A percentile compares a stretch with the other conserved stretches of the same genome.
These are phyloP conservation scores for Hyposoter didymator DNA, from an alignment of 2,888 invertebrate genomes.

Conservation along the genomic window DNA sequence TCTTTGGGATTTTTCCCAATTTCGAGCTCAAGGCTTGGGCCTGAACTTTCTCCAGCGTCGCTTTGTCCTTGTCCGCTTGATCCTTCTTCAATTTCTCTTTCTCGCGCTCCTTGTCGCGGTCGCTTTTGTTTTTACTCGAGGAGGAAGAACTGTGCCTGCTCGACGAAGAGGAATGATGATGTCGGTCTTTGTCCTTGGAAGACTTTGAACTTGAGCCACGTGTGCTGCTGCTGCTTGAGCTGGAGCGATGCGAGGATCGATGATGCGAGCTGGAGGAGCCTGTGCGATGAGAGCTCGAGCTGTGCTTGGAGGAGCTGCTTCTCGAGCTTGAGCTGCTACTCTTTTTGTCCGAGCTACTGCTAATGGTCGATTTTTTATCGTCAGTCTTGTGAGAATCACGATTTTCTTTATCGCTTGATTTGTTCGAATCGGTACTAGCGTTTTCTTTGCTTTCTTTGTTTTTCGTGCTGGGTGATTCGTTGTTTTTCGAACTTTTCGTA, in stretches of 20 bases:
- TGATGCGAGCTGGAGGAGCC: conserved; percentile 70
- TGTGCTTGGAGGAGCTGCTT: conserved; percentile 78
- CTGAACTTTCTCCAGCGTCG: conserved; percentile 88
- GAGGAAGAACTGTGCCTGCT: conserved; percentile 71
- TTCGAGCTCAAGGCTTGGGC: conserved; percentile 89
- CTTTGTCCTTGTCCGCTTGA: conserved; percentile 89
- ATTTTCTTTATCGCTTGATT: conserved; percentile 85
- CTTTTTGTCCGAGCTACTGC: conserved; percentile 66
- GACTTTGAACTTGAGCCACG: conserved; percentile 77
- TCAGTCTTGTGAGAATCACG: conserved; percentile 84
- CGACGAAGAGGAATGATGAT: conserved; percentile 75
- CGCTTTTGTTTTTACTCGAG: conserved; percentile 76
- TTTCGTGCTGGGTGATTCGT: conserved; percentile 67
- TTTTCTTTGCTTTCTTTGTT: conserved; percentile 71
- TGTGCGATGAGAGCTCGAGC: conserved; percentile 76
- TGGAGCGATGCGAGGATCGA: conserved; percentile 73
- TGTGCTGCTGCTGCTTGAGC: conserved; percentile 74
- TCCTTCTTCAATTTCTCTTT: conserved; percentile 84
- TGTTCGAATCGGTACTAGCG: conserved; percentile 83
- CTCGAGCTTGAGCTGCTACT: conserved; percentile 68
- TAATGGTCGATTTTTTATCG: conserved; percentile 78
- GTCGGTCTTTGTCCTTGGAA: conserved; percentile 79
- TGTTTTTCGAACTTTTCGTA: conserved; percentile 75
- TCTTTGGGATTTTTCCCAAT: conserved; percentile 92
- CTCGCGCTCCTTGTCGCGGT: conserved; percentile 83